Conservation (phyloP, 2,888 invertebrate species). For the Andrena chrysosceles region DNA sequence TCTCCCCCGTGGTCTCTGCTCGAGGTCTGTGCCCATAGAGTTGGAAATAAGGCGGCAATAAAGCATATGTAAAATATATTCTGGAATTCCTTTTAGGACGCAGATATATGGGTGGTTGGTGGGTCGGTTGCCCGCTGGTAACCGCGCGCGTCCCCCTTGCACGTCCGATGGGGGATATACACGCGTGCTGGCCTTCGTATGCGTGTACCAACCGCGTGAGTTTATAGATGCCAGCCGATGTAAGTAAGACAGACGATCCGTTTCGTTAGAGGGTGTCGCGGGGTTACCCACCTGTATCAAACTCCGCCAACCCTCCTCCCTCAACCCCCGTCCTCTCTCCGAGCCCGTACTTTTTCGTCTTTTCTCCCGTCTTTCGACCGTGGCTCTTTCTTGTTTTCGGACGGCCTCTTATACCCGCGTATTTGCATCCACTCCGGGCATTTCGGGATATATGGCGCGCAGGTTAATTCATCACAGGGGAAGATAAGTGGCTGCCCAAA, state of each 20-base stretch:
- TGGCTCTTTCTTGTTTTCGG: conserved; percentile 43
- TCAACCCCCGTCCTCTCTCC: not conserved
- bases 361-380: conserved; percentile 30
- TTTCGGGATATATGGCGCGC: conserved; percentile 16
- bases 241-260: conserved; percentile 80
- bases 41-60: conserved; percentile 84
- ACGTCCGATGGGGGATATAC: conserved; percentile 68
- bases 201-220: conserved; percentile 70
- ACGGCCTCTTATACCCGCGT: conserved; percentile 33
- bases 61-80: conserved; percentile 85
- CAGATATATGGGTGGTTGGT: conserved; percentile 82
- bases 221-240: conserved; percentile 73
- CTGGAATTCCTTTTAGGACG: conserved; percentile 85
- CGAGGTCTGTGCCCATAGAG: conserved; percentile 74
- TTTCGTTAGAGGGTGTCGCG: conserved; percentile 77
- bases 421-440: conserved; percentile 38
- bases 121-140: conserved; percentile 77
- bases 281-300: conserved; percentile 79
- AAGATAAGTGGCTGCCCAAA: not conserved
- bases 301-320: conserved; percentile 64
- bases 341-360: conserved; percentile 49
- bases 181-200: conserved; percentile 62
- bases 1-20: conserved; percentile 47
- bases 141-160: conserved; percentile 65
- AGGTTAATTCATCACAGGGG: conserved; percentile 12